Evolutionary conservation across 2,113 vertebrate species (phyloP).

Genomic region (Oryzias javanicus): DNA sequence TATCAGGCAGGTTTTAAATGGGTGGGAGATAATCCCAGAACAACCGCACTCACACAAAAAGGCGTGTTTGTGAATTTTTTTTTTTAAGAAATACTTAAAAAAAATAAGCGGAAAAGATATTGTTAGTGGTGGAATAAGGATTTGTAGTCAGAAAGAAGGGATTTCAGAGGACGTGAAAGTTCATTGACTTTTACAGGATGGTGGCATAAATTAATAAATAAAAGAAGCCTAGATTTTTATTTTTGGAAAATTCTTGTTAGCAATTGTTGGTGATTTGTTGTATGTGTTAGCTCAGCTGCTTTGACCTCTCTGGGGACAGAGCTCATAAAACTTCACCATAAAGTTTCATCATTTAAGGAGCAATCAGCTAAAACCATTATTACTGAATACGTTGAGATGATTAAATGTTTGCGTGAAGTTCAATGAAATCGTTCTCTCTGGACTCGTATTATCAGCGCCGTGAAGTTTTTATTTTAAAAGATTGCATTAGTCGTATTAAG

Average conservation of each 20-base stretch:
- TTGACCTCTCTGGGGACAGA: slow-evolving; percentile 24
- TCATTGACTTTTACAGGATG: no score
- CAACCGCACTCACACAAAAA: slow-evolving; percentile 8
- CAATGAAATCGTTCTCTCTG: neutral
- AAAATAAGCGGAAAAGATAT: slow-evolving; percentile 40
- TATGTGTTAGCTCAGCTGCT: slow-evolving; percentile 3
- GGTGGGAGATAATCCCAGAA: slow-evolving; percentile 44
- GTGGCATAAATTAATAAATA: no score
- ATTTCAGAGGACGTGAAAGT: slow-evolving; percentile 3
- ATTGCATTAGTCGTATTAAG: no score
- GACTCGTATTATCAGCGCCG: neutral
- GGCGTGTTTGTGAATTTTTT: slow-evolving; percentile 10
- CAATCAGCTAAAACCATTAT: slow-evolving; percentile 26
- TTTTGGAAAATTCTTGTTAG: no score
- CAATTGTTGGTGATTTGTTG: neutral
- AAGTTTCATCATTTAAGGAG: slow-evolving; percentile 24
- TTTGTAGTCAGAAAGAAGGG: neutral
- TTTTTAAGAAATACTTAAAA: slow-evolving; percentile 54
- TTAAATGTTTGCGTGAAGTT: slow-evolving; percentile 24
- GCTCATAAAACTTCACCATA: slow-evolving; percentile 35
- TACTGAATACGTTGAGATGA: slow-evolving; percentile 22
- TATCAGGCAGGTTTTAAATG: slow-evolving; percentile 53
- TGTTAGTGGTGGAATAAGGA: slow-evolving; percentile 36
- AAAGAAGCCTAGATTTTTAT: no score
- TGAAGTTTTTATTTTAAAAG: neutral